Percentiles rank a stretch among this genome's conserved stretches.
These are phyloP conservation scores for Clarias platycephalus DNA, from an alignment of 2,797 vertebrate species.

Conservation along the genomic window DNA sequence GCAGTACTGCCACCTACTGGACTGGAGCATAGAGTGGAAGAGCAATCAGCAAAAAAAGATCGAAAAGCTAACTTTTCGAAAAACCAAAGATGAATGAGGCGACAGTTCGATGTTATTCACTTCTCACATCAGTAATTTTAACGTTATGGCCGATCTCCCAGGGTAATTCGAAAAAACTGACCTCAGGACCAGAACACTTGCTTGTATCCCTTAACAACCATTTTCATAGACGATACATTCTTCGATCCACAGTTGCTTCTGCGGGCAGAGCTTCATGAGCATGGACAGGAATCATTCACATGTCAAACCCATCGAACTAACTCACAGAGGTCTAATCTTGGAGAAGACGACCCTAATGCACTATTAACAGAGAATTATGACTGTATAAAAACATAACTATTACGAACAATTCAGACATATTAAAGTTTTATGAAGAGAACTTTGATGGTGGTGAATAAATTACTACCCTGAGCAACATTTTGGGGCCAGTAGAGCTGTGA, in stretches of 20 bases:
- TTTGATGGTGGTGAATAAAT: neutral
- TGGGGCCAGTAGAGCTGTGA: neutral
- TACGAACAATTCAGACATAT: neutral
- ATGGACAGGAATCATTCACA: neutral
- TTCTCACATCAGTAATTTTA: too few relatives aligned
- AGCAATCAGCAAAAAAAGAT: too few relatives aligned
- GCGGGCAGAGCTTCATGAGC: too few relatives aligned
- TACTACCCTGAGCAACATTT: neutral
- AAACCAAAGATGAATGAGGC: too few relatives aligned
- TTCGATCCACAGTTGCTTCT: too few relatives aligned
- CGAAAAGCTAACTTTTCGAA: too few relatives aligned
- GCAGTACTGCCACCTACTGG: too few relatives aligned
- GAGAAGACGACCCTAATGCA: neutral
- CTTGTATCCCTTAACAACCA: neutral
- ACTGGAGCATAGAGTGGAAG: too few relatives aligned
- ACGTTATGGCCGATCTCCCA: too few relatives aligned
- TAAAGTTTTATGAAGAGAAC: neutral
- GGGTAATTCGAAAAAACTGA: too few relatives aligned
- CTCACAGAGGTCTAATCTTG: neutral
- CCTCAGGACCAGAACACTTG: neutral
- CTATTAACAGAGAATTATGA: neutral
- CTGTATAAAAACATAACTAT: neutral
- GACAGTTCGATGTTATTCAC: too few relatives aligned
- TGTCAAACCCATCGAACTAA: neutral
- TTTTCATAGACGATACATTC: neutral